Evolutionary conservation across 2,113 vertebrate genomes (phyloP).

Genomic region (Mirounga angustirostris): DNA sequence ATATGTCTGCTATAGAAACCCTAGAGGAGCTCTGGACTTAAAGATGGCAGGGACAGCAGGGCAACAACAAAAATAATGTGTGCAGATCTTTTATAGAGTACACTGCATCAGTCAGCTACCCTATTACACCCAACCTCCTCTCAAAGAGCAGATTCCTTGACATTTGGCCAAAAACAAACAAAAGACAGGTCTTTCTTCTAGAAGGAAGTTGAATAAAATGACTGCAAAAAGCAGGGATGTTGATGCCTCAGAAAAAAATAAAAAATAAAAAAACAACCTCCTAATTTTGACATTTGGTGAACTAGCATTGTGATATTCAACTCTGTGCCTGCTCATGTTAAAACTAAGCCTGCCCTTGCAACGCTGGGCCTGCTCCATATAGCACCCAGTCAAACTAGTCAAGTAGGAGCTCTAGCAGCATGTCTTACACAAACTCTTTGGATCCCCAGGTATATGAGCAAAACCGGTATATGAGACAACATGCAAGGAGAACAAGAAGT

Average conservation of each 20-base stretch:
- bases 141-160: not conserved
- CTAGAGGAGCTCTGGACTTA: not conserved
- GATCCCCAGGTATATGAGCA: not conserved
- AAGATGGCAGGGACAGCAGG: not conserved
- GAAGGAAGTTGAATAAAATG: not conserved
- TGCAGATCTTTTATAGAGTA: not conserved
- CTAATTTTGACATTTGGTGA: not conserved
- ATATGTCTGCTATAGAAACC: not conserved
- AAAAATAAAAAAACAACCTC: not conserved
- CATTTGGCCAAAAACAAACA: not conserved
- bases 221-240: not conserved
- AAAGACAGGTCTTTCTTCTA: not conserved
- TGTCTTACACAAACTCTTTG: not conserved
- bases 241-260: not conserved
- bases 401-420: not conserved
- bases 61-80: not conserved
- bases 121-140: accelerated
- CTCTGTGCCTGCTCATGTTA: too few species aligned
- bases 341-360: not conserved
- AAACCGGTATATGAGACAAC: not conserved
- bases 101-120: not conserved
- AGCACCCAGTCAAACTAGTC: not conserved
- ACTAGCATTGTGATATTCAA: not conserved
- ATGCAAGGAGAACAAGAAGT: not conserved
- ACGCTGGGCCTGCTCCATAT: not conserved